Conservation (phyloP, 2,888 invertebrate species). For the Dryadula phaetusa region DNA sequence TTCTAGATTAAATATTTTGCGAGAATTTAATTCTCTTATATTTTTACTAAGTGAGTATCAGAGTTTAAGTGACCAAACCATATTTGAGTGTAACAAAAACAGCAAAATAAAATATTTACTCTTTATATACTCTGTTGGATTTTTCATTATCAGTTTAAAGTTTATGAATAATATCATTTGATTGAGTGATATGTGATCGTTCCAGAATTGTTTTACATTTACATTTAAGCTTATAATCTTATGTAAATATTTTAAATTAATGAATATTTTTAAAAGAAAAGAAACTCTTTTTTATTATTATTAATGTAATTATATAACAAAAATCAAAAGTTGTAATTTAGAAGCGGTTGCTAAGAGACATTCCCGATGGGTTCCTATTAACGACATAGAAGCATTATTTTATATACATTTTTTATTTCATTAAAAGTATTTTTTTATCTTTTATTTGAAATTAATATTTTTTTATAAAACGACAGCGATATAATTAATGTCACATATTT, state of each 20-base stretch:
- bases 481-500: neutral
- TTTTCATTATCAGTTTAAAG: constrained; percentile 33
- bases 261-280: neutral
- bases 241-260: constrained; percentile 18
- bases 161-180: constrained; percentile 27
- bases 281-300: constrained; percentile 1
- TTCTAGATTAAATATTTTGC: constrained; percentile 17
- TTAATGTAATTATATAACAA: constrained; percentile 7
- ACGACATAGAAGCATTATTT: neutral
- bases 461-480: constrained; percentile 1
- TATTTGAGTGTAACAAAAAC: constrained; percentile 12
- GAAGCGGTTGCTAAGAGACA: constrained; percentile 10
- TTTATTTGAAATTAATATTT: neutral
- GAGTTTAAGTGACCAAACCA: constrained; percentile 13
- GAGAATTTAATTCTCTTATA: constrained; percentile 40
- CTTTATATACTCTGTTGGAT: constrained; percentile 29
- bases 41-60: constrained; percentile 15
- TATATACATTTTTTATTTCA: neutral
- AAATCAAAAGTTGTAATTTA: constrained; percentile 2
- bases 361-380: constrained; percentile 28
- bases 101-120: constrained; percentile 19
- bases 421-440: neutral
- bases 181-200: constrained; percentile 19
- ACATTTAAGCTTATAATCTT: constrained; percentile 8
- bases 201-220: constrained; percentile 15